A percentile compares a stretch with the other conserved stretches of the same genome.
These are phyloP conservation scores for Chaetogeoica ovagalla DNA, from an alignment of 2,888 invertebrate species.

Conservation along the genomic window DNA sequence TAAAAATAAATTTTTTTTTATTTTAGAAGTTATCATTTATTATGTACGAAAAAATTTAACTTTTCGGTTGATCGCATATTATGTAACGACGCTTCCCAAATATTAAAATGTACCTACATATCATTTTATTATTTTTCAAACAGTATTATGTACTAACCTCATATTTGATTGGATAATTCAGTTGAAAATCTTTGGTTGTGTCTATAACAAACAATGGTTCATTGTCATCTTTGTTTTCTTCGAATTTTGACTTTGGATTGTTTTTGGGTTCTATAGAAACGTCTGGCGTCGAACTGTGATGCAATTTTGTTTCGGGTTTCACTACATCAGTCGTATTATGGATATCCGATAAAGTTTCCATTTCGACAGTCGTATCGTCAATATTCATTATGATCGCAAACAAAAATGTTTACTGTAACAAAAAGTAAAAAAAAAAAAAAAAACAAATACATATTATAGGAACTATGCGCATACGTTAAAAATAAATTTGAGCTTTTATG, in stretches of 20 bases:
- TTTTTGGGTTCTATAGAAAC: neutral
- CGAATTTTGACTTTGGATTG: neutral
- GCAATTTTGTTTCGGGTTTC: neutral
- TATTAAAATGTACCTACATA: too few relatives aligned
- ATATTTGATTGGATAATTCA: neutral
- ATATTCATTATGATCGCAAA: neutral
- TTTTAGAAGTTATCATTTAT: too few relatives aligned
- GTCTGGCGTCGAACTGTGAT: neutral
- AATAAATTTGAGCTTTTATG: too few relatives aligned
- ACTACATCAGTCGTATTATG: neutral
- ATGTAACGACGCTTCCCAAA: too few relatives aligned
- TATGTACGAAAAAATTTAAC: too few relatives aligned
- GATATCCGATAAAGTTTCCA: neutral
- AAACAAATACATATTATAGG: too few relatives aligned
- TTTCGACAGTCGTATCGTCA: neutral
- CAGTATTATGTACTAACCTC: constrained; percentile 14
- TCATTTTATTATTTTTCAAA: too few relatives aligned
- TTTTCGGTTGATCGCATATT: too few relatives aligned
- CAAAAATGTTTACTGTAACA: neutral
- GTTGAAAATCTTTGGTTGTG: constrained; percentile 5
- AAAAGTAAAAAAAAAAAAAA: too few relatives aligned
- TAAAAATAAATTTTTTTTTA: too few relatives aligned
- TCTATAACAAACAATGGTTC: constrained; percentile 37
- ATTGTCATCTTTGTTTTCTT: neutral
- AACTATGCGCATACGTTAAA: too few relatives aligned